A percentile compares a stretch with the other conserved stretches of the same genome.
These are phyloP conservation scores for Engystomops pustulosus DNA, from an alignment of 2,113 vertebrate species.

Conservation along the genomic window DNA sequence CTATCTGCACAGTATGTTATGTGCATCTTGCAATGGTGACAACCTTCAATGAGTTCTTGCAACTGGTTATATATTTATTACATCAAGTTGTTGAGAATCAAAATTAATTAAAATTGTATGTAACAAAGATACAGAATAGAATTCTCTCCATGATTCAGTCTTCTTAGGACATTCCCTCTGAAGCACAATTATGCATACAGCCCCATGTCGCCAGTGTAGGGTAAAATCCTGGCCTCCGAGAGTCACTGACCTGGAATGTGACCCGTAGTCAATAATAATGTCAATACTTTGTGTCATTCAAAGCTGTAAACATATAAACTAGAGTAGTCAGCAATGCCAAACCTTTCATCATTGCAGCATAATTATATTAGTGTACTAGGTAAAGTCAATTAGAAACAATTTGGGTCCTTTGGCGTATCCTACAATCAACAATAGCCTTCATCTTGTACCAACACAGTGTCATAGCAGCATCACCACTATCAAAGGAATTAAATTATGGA, in stretches of 20 bases:
- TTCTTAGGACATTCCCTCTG: not conserved
- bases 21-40: no score
- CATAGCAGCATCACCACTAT: conserved; percentile 5
- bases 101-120: no score
- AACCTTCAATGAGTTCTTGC: no score
- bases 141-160: not conserved
- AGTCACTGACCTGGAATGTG: conserved; percentile 12
- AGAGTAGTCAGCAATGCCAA: conserved; percentile 26
- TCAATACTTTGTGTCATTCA: not conserved
- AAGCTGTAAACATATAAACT: not conserved
- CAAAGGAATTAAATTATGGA: conserved; percentile 27
- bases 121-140: not conserved
- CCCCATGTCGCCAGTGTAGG: not conserved
- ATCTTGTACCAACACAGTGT: conserved; percentile 3
- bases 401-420: conserved; percentile 18
- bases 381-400: conserved; percentile 37
- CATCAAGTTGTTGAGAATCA: not conserved
- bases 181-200: not conserved
- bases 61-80: not conserved
- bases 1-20: no score
- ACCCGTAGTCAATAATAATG: conserved; percentile 14
- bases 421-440: conserved; percentile 10
- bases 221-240: not conserved
- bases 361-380: conserved; percentile 39
- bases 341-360: not conserved